Evolutionary conservation across 2,888 invertebrate species (phyloP), one percentile per base, ranked within the genome.

Genomic region (Petrolisthes cinctipes): DNA sequence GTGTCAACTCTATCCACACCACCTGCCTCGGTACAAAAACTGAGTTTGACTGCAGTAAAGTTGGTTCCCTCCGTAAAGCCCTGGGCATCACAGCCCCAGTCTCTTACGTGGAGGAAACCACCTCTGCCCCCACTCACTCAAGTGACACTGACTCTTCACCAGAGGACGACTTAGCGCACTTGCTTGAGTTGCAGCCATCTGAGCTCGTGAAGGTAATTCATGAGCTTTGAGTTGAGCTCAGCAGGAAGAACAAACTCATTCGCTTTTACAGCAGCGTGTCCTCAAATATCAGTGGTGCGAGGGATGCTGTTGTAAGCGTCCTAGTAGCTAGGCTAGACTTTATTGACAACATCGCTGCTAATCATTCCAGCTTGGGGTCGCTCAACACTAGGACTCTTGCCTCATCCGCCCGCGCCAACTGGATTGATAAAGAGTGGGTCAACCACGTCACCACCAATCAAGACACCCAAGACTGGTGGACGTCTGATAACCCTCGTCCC

Each of bases 391-490:
- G 37, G 37, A 37, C 37, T 37, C 37, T 37, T 37, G 37, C 37
- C 37, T 37, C 37, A 2, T 14, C 37, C 0, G 54, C 17, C 53
- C 7, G 1, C 9, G 1, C 0, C 23, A 3, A 78, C 17, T 17
- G 4, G 23, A 78, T 53, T 20, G 51, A 78, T 4, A 2, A 78
- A 11, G 54, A 1, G 37, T 76, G 53, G 76, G 23, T 20, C 9
- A n/a, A 73, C 9, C 9, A 73, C 9, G 73, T 73, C 14, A 73
- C 20, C 9, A 7, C 9, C 2, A 73, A 37, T n/a, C 9, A 73
- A 4, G 78, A 53, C 6, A 78, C 53, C 7, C 11, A 7, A 78
- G 17, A 78, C 6, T 78, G 78, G 78, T 78, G 78, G 78, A 78
- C 37, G 17, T 76, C 76, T 14, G 78, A 53, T 6, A 5, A 51